Conservation (phyloP, 2,888 invertebrate species). For the Leptopilina drosophilae region DNA sequence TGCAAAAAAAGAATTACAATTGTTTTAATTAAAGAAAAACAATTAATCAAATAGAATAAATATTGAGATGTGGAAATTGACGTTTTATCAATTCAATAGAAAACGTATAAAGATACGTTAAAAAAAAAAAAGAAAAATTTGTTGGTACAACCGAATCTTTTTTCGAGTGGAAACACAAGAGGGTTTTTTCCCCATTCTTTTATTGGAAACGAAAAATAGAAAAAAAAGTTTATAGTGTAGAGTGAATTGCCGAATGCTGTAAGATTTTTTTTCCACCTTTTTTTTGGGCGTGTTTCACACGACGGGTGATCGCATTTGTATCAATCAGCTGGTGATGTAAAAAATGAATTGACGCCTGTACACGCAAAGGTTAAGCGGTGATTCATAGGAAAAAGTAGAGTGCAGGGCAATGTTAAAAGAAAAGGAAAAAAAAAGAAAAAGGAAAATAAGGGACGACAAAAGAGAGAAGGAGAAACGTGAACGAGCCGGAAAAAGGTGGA, state of each 20-base stretch:
- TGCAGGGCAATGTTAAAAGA: constrained; percentile 44
- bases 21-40: background rate
- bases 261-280: constrained; percentile 11
- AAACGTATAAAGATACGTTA: background rate
- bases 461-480: constrained; percentile 49
- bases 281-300: constrained; percentile 37
- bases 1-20: background rate
- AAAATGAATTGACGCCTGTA: constrained; percentile 67
- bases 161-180: constrained; percentile 10
- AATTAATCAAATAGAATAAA: background rate
- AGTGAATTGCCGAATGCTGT: background rate
- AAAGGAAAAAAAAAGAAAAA: constrained; percentile 50
- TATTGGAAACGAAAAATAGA: background rate
- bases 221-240: too few relatives aligned
- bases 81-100: background rate
- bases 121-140: background rate
- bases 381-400: constrained; percentile 60
- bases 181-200: background rate
- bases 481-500: constrained; percentile 48
- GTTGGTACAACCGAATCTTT: background rate
- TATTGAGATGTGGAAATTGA: background rate
- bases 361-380: constrained; percentile 67
- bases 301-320: constrained; percentile 64
- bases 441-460: constrained; percentile 43
- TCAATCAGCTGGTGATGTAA: constrained; percentile 69